A percentile compares a stretch with the other conserved stretches of the same genome.
Conservation (phyloP, 2,113 vertebrate species). For the Rhynchopsitta pachyrhyncha region DNA sequence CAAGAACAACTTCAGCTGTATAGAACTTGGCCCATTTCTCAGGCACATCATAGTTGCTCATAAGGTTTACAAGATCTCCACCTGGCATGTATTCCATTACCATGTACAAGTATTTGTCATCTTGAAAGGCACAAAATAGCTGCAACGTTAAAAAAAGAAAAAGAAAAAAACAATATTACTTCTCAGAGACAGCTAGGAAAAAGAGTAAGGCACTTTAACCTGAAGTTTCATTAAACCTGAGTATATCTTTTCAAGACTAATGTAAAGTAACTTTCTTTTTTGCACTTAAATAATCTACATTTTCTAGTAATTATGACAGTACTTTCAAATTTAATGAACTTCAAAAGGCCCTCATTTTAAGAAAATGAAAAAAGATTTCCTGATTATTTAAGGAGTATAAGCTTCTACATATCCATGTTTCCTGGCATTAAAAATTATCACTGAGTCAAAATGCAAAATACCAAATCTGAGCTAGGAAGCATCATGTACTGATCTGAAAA, state of each 20-base stretch:
- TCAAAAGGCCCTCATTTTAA: neutral
- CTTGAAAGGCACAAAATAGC: conserved; percentile 99
- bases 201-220: neutral
- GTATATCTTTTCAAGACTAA: neutral
- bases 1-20: conserved; percentile 96
- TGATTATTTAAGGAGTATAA: neutral
- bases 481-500: neutral
- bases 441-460: neutral
- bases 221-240: neutral
- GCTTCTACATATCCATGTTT: neutral
- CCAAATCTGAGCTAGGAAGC: neutral
- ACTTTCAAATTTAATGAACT: neutral
- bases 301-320: neutral
- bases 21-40: conserved; percentile 99
- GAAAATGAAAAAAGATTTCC: neutral
- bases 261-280: neutral
- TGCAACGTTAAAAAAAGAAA: conserved; percentile 38
- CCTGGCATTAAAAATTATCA: neutral
- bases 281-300: neutral
- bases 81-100: conserved; percentile 99
- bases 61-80: conserved; percentile 98
- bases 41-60: conserved; percentile 98
- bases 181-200: neutral
- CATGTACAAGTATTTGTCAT: conserved; percentile 97
- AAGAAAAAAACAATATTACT: neutral